These are phyloP conservation scores for Ceyx margarethae DNA, from an alignment of 2,113 vertebrate species.

Conservation along the genomic window DNA sequence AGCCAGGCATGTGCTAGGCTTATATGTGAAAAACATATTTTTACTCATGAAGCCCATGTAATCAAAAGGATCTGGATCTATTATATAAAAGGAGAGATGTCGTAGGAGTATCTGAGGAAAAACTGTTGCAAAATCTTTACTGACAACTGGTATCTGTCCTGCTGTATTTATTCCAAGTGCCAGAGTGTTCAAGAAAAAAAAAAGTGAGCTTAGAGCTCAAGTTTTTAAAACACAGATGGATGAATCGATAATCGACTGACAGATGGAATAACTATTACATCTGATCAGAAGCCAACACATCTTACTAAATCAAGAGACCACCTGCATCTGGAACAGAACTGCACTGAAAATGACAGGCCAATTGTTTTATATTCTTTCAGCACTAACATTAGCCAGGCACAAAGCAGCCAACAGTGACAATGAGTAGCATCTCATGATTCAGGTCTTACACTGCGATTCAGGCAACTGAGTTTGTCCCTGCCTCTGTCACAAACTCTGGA, in stretches of 20 bases:
- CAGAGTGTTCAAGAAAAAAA: neutral
- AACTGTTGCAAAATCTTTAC: neutral
- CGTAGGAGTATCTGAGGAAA: neutral
- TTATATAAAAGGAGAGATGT: neutral
- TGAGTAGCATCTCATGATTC: neutral
- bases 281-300: neutral
- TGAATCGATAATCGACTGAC: neutral
- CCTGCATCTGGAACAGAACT: neutral
- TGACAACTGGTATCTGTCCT: neutral
- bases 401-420: neutral
- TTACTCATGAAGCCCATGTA: neutral
- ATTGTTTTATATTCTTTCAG: neutral
- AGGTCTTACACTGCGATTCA: neutral
- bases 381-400: neutral
- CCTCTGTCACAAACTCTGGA: neutral
- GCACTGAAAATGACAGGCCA: neutral
- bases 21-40: neutral
- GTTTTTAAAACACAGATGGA: neutral
- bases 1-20: neutral
- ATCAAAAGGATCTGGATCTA: neutral
- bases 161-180: neutral
- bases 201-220: neutral
- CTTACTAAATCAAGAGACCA: neutral
- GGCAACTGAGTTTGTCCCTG: neutral
- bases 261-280: rapidly evolving